Evolutionary conservation across 2,888 invertebrate species (phyloP).

Genomic region (Lottia scabra): DNA sequence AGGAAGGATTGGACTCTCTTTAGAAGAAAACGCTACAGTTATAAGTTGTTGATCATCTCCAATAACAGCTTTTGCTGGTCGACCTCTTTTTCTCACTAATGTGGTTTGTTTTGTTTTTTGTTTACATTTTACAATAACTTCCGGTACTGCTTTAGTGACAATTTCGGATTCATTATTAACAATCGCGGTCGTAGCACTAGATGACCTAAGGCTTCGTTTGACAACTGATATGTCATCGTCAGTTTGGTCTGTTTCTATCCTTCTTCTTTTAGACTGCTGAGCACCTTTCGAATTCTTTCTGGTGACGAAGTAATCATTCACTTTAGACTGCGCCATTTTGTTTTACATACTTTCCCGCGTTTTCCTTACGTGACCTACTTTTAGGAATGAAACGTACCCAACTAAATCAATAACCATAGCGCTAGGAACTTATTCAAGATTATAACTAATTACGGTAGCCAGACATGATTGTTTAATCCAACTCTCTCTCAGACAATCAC

Average conservation of each 20-base stretch:
- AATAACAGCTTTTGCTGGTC: neutral
- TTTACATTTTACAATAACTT: neutral
- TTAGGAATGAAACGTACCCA: too few species aligned
- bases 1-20: neutral
- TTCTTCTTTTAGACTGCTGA: slow-evolving; percentile 58
- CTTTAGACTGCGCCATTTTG: slow-evolving; percentile 61
- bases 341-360: slow-evolving; percentile 37
- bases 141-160: too few species aligned
- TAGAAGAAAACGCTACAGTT: neutral
- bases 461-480: too few species aligned
- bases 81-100: neutral
- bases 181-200: too few species aligned
- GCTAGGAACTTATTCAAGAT: too few species aligned
- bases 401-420: too few species aligned
- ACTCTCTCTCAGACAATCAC: too few species aligned
- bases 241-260: slow-evolving; percentile 40
- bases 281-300: slow-evolving; percentile 46
- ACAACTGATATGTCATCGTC: slow-evolving; percentile 14
- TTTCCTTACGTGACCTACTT: slow-evolving; percentile 35
- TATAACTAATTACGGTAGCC: too few species aligned
- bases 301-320: slow-evolving; percentile 57
- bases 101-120: neutral
- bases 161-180: too few species aligned
- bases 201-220: neutral
- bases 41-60: slow-evolving; percentile 2